phyloP scores from a whole-genome alignment of 2,113 vertebrate genomes.

The Melanocharis versteri region DNA sequence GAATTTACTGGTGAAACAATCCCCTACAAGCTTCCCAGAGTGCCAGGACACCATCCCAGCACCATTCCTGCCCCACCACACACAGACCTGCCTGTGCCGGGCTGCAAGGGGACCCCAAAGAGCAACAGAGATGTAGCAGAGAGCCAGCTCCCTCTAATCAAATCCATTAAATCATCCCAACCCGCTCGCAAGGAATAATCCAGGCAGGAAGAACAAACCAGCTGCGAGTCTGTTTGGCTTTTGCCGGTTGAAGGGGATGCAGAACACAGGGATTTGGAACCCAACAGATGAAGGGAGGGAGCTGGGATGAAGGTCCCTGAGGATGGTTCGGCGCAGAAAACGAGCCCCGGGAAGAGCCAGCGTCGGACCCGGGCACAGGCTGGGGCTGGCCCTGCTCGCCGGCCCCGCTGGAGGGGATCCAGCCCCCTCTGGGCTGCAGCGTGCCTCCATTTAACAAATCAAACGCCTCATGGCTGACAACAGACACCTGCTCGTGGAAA shows the following conservation, averaged over 20 bases:
- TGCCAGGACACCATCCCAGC: neutral
- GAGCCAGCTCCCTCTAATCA: neutral
- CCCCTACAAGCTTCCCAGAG: neutral
- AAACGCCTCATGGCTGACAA: neutral
- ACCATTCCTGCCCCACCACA: neutral
- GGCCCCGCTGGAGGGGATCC: neutral
- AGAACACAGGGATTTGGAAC: neutral
- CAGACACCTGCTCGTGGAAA: neutral
- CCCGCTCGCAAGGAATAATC: constrained; percentile 4
- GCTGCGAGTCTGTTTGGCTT: neutral
- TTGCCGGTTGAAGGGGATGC: neutral
- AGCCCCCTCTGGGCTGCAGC: neutral
- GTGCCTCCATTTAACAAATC: constrained; percentile 26
- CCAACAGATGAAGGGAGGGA: neutral
- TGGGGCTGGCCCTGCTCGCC: neutral
- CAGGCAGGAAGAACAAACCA: constrained; percentile 18
- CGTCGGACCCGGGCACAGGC: rapidly evolving
- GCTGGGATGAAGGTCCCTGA: neutral
- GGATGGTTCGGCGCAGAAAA: neutral
- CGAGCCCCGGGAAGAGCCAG: neutral
- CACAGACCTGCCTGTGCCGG: neutral
- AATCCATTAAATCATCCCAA: constrained; percentile 27
- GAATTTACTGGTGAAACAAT: neutral
- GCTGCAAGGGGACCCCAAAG: neutral
- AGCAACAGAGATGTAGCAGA: neutral